Conservation (phyloP, 2,888 invertebrate genomes). For the Cosmia pyralina region DNA sequence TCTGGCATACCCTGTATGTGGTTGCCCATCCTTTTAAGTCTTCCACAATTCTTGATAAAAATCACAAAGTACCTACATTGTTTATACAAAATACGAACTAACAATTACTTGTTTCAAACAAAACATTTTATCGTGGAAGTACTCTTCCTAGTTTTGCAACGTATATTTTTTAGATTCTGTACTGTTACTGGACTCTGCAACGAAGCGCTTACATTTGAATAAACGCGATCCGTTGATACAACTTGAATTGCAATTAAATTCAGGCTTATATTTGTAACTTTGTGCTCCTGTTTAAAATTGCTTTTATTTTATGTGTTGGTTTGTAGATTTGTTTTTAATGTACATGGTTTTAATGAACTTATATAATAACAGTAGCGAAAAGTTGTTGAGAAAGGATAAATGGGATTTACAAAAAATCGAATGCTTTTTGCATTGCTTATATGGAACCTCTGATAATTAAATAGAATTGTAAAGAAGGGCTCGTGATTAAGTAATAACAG, state of each 20-base stretch:
- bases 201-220: slow-evolving; percentile 68
- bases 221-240: slow-evolving; percentile 68
- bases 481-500: too few species aligned
- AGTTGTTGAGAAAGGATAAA: neutral
- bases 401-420: neutral
- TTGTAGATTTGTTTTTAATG: slow-evolving; percentile 3
- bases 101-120: slow-evolving; percentile 33
- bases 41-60: neutral
- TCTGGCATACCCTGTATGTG: too few species aligned
- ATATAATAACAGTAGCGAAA: neutral
- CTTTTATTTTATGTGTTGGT: slow-evolving; percentile 3
- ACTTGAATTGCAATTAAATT: slow-evolving; percentile 65
- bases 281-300: slow-evolving; percentile 33
- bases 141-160: slow-evolving; percentile 25
- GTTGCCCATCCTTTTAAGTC: neutral
- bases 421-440: neutral
- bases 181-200: slow-evolving; percentile 34
- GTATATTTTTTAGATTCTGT: slow-evolving; percentile 45
- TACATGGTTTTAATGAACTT: neutral
- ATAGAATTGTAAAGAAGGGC: too few species aligned
- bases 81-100: slow-evolving; percentile 6
- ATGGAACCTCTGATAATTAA: too few species aligned
- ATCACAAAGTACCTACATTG: neutral
- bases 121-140: slow-evolving; percentile 29
- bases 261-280: slow-evolving; percentile 37